Conservation (phyloP, 2,113 vertebrate genomes). For the Microcebus tavaratra region DNA sequence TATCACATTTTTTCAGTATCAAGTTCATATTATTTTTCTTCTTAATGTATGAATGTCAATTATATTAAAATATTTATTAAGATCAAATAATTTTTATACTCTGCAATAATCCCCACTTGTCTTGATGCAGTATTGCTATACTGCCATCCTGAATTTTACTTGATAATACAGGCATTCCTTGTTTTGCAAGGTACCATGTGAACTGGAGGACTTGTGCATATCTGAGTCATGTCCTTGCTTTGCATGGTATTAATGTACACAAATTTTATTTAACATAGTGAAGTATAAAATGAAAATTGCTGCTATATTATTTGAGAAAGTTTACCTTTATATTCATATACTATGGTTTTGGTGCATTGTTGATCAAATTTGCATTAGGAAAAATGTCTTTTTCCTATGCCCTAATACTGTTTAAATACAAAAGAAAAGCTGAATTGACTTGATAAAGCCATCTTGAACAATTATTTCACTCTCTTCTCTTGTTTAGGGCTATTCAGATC, state of each 20-base stretch:
- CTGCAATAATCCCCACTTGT: neutral
- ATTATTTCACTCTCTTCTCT: neutral
- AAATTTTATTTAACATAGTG: neutral
- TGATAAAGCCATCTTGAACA: neutral
- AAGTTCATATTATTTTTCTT: neutral
- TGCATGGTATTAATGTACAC: neutral
- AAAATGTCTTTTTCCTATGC: neutral
- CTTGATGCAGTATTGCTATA: too few relatives aligned
- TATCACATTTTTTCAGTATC: neutral
- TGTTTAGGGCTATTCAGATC: neutral
- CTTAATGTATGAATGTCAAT: neutral
- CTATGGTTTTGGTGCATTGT: neutral
- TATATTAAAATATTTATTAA: neutral
- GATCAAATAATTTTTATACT: neutral
- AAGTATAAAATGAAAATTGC: neutral
- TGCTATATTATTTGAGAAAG: neutral
- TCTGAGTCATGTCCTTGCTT: neutral
- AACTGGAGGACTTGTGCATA: neutral
- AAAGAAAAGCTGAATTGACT: neutral
- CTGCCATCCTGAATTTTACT: neutral
- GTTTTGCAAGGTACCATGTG: neutral
- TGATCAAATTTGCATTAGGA: neutral
- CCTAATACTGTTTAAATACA: neutral
- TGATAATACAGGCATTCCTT: neutral
- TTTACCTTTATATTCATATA: neutral